Percentiles rank a stretch among this genome's conserved stretches.
These are phyloP conservation scores for Iphiclides podalirius DNA, from an alignment of 2,888 invertebrate genomes.

Conservation along the genomic window DNA sequence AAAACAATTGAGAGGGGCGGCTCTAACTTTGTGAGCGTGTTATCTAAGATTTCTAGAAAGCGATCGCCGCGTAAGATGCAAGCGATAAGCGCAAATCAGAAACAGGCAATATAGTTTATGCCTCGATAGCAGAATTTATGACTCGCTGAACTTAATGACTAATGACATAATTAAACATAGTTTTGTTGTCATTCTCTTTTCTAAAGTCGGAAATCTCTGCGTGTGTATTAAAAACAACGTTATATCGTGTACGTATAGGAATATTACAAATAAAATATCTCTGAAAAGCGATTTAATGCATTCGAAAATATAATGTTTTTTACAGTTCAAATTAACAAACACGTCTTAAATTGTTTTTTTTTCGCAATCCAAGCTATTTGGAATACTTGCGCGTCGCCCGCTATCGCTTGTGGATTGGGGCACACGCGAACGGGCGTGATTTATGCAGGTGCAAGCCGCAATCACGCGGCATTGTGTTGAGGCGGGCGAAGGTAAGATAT, in stretches of 20 bases:
- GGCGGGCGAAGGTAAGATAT: slow-evolving; percentile 36
- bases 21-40: slow-evolving; percentile 42
- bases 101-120: neutral
- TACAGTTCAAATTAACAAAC: no score
- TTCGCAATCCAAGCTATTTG: no score
- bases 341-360: no score
- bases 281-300: no score
- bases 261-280: no score
- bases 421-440: slow-evolving; percentile 46
- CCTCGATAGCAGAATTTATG: no score
- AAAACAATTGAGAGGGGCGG: slow-evolving; percentile 42
- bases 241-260: no score
- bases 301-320: no score
- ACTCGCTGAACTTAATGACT: no score
- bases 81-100: slow-evolving; percentile 27
- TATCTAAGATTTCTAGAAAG: slow-evolving; percentile 54
- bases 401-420: slow-evolving; percentile 28
- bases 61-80: slow-evolving; percentile 39
- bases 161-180: no score
- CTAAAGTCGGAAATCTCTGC: no score
- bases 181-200: neutral
- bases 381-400: slow-evolving; percentile 6
- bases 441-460: slow-evolving; percentile 67
- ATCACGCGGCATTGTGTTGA: slow-evolving; percentile 64
- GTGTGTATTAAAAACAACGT: no score